Evolutionary conservation across 2,797 vertebrate species (phyloP).

Genomic region (Adrianichthys oophorus): DNA sequence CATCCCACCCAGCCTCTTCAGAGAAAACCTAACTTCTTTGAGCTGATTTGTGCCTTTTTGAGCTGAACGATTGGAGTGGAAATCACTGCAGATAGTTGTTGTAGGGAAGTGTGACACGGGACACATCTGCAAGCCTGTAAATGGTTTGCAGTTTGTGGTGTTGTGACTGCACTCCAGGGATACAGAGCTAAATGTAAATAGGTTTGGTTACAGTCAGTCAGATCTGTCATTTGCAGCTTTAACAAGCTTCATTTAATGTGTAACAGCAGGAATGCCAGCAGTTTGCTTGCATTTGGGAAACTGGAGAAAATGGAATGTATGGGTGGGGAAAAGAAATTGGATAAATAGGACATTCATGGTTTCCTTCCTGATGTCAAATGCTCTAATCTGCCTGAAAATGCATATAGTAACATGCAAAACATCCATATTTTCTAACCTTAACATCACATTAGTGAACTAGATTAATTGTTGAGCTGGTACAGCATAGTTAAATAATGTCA

Average conservation of each 20-base stretch:
- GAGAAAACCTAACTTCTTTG: not conserved
- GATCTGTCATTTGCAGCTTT: slow-evolving; percentile 9
- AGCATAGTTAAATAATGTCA: too few species aligned
- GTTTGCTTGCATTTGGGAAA: not conserved
- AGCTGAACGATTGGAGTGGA: not conserved
- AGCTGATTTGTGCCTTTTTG: not conserved
- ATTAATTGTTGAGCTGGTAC: too few species aligned
- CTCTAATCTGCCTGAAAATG: too few species aligned
- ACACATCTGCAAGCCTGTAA: slow-evolving; percentile 38
- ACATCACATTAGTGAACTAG: too few species aligned
- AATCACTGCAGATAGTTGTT: not conserved
- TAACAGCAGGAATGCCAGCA: slow-evolving; percentile 5
- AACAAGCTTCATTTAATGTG: slow-evolving; percentile 3
- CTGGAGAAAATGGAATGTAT: slow-evolving; percentile 12
- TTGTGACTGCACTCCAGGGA: slow-evolving; percentile 29
- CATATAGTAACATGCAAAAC: too few species aligned
- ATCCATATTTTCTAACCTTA: too few species aligned
- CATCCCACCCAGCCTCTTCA: slow-evolving; percentile 1
- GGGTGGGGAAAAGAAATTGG: slow-evolving; percentile 19
- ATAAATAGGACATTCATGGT: slow-evolving; percentile 11
- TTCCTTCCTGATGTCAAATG: slow-evolving; percentile 12
- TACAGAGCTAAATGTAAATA: slow-evolving; percentile 19
- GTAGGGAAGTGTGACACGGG: not conserved
- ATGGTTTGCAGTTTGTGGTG: slow-evolving; percentile 32
- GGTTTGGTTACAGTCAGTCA: slow-evolving; percentile 17